Percentiles rank a stretch among this genome's conserved stretches.
These are phyloP conservation scores for Drosophila seguyi DNA, from an alignment of 1,140 invertebrate genomes.

Conservation along the genomic window DNA sequence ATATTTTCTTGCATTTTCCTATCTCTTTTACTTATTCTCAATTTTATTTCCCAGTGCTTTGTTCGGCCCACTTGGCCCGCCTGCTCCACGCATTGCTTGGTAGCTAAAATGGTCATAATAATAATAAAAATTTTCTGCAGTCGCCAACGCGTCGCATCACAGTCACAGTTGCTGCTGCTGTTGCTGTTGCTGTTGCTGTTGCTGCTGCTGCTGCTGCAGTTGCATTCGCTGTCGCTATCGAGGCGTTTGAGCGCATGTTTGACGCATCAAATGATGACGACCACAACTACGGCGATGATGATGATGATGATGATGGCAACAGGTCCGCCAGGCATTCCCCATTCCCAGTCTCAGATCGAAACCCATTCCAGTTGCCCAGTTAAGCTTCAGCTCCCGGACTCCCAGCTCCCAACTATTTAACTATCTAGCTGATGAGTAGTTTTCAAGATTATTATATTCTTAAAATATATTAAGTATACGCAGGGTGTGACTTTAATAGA, in stretches of 20 bases:
- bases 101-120: conserved; percentile 81
- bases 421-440: not conserved
- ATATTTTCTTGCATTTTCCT: not conserved
- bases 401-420: not conserved
- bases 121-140: conserved; percentile 79
- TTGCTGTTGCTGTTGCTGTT: not conserved
- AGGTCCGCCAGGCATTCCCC: conserved; percentile 58
- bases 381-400: conserved; percentile 19
- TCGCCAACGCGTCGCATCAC: conserved; percentile 44
- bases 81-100: conserved; percentile 74
- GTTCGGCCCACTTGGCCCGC: conserved; percentile 54
- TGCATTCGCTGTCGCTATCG: conserved; percentile 42
- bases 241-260: conserved; percentile 82
- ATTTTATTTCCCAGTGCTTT: conserved; percentile 8
- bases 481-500: too few species aligned
- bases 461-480: conserved; percentile 3
- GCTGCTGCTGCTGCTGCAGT: conserved; percentile 6
- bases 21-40: not conserved
- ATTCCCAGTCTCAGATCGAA: conserved; percentile 28
- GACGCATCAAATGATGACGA: conserved; percentile 70
- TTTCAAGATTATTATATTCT: too few species aligned
- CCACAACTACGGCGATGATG: conserved; percentile 17
- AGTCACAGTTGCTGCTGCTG: conserved; percentile 10
- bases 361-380: conserved; percentile 41
- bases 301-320: conserved; percentile 54